These are phyloP conservation scores for Macrosoma leucophasiata DNA, from an alignment of 2,888 invertebrate species.

Conservation along the genomic window DNA sequence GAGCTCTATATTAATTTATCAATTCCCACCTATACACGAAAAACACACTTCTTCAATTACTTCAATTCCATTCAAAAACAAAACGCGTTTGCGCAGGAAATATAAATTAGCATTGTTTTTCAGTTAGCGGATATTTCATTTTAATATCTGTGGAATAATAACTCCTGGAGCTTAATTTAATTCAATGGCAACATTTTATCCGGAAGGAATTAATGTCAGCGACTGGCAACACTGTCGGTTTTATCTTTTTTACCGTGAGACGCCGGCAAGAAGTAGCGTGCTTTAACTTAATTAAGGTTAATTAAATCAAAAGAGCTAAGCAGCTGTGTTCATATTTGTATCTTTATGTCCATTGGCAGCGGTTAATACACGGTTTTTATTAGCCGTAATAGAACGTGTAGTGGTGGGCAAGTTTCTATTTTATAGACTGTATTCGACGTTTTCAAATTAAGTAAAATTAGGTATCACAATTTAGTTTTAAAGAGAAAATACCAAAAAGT, in stretches of 20 bases:
- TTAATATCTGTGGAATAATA: neutral
- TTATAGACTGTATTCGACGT: too few species aligned
- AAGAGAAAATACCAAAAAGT: slow-evolving; percentile 1
- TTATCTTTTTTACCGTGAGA: slow-evolving; percentile 53
- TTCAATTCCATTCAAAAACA: slow-evolving; percentile 2
- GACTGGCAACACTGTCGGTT: slow-evolving; percentile 33
- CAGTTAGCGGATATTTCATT: slow-evolving; percentile 6
- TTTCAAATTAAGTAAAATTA: too few species aligned
- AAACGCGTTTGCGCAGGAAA: slow-evolving; percentile 17
- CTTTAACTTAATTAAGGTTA: slow-evolving; percentile 59
- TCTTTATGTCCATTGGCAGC: slow-evolving; percentile 30
- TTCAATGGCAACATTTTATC: too few species aligned
- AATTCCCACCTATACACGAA: neutral
- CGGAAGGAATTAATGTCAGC: slow-evolving; percentile 30
- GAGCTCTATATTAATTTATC: slow-evolving; percentile 5
- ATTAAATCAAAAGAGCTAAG: slow-evolving; percentile 47
- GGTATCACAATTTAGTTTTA: slow-evolving; percentile 3
- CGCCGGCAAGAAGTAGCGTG: slow-evolving; percentile 36
- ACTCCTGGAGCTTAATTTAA: neutral
- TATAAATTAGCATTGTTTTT: slow-evolving; percentile 26
- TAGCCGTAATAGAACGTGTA: too few species aligned
- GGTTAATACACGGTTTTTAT: slow-evolving; percentile 16
- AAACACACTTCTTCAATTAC: neutral
- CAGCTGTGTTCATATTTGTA: slow-evolving; percentile 39
- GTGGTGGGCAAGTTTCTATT: too few species aligned